Percentiles rank a stretch among this genome's conserved stretches.
phyloP scores from a whole-genome alignment of 2,113 vertebrate species.

The Hippocampus guttulatus region DNA sequence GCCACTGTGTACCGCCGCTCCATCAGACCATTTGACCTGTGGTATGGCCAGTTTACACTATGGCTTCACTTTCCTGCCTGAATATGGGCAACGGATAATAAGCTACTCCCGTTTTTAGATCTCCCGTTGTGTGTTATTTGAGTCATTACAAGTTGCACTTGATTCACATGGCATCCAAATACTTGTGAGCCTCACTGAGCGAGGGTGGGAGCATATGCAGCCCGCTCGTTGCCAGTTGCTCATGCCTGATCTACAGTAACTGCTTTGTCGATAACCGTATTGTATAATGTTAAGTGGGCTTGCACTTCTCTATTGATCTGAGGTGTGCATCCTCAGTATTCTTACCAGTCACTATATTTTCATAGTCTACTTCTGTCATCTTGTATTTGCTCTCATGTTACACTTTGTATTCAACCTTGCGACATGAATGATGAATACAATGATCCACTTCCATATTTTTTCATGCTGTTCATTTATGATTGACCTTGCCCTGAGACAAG shows the following conservation, averaged over 20 bases:
- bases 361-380: background rate
- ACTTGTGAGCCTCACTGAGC: too few relatives aligned
- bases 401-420: conserved; percentile 67
- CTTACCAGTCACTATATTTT: conserved; percentile 17
- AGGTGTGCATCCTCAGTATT: conserved; percentile 29
- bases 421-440: conserved; percentile 64
- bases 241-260: background rate
- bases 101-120: background rate
- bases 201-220: background rate
- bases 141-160: too few relatives aligned
- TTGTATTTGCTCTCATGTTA: conserved; percentile 22
- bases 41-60: background rate
- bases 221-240: too few relatives aligned
- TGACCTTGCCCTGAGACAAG: conserved; percentile 41
- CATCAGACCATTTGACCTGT: background rate
- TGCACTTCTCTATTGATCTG: conserved; percentile 28
- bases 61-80: background rate
- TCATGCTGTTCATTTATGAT: conserved; percentile 53
- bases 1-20: background rate
- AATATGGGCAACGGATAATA: too few relatives aligned
- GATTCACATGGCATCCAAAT: too few relatives aligned
- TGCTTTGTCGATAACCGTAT: conserved; percentile 26
- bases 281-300: conserved; percentile 10
- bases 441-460: conserved; percentile 30
- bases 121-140: too few relatives aligned